Conservation (phyloP, 2,113 vertebrate genomes). For the Plectropomus leopardus region DNA sequence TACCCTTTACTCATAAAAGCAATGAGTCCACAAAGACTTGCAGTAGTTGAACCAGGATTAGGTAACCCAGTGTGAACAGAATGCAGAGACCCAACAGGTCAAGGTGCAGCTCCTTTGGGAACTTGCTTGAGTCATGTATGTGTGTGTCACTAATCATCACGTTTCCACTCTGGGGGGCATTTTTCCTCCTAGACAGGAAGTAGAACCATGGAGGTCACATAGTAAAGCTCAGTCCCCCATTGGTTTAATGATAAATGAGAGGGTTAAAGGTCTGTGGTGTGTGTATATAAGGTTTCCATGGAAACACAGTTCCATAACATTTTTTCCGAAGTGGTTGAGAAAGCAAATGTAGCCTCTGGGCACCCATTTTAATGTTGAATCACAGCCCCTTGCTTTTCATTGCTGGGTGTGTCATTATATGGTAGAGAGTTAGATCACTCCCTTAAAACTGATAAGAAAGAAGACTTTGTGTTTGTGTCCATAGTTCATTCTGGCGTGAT, state of each 20-base stretch:
- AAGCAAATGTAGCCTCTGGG: conserved; percentile 36
- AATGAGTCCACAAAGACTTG: conserved; percentile 11
- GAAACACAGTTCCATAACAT: conserved; percentile 45
- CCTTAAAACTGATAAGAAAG: conserved; percentile 53
- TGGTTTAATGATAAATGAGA: conserved; percentile 25
- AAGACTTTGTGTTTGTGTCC: conserved; percentile 29
- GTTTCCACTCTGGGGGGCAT: conserved; percentile 6
- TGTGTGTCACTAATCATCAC: conserved; percentile 1
- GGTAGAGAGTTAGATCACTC: conserved; percentile 14
- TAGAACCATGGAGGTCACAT: background rate
- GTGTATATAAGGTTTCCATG: conserved; percentile 53
- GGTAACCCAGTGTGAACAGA: conserved; percentile 25
- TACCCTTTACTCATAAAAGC: conserved; percentile 1
- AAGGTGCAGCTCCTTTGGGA: conserved; percentile 31
- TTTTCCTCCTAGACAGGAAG: conserved; percentile 33
- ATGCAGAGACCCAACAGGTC: conserved; percentile 2
- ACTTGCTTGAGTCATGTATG: background rate
- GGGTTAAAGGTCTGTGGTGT: conserved; percentile 46
- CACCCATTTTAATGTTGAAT: conserved; percentile 41
- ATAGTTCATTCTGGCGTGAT: background rate
- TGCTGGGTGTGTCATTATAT: conserved; percentile 40
- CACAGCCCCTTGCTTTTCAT: conserved; percentile 42
- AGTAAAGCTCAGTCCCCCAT: background rate
- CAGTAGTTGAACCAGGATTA: conserved; percentile 28
- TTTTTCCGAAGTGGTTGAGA: conserved; percentile 18